Conservation (phyloP, 2,888 invertebrate genomes). For the Therioaphis trifolii region DNA sequence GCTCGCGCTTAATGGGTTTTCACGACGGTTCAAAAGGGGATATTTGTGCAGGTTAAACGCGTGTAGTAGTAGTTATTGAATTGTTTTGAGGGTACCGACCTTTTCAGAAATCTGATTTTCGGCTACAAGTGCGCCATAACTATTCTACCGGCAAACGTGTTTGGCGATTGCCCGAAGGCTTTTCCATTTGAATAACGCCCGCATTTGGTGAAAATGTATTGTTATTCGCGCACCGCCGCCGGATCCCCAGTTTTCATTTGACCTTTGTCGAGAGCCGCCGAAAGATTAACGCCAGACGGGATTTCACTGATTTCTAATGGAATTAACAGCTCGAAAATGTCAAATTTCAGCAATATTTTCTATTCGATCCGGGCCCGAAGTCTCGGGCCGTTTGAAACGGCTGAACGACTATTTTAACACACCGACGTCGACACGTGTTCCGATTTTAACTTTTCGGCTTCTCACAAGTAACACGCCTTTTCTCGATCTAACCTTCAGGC, state of each 20-base stretch:
- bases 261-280: not conserved
- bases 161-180: not conserved
- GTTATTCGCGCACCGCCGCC: not conserved
- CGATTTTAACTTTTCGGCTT: too few species aligned
- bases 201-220: constrained; percentile 9
- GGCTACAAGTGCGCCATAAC: not conserved
- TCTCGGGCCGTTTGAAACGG: not conserved
- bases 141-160: not conserved
- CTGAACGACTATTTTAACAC: not conserved
- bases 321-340: not conserved
- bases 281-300: not conserved
- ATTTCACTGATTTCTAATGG: not conserved
- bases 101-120: constrained; percentile 41
- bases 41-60: not conserved
- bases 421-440: too few species aligned
- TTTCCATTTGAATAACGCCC: constrained; percentile 28
- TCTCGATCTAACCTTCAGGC: too few species aligned
- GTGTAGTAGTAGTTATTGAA: constrained; percentile 10
- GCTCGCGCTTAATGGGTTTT: not conserved
- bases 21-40: not conserved
- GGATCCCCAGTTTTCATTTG: not conserved
- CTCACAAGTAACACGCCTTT: too few species aligned
- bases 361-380: too few species aligned
- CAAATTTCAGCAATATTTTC: too few species aligned
- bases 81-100: constrained; percentile 20